phyloP scores from a whole-genome alignment of 2,888 invertebrate species.

The Spisula solida region DNA sequence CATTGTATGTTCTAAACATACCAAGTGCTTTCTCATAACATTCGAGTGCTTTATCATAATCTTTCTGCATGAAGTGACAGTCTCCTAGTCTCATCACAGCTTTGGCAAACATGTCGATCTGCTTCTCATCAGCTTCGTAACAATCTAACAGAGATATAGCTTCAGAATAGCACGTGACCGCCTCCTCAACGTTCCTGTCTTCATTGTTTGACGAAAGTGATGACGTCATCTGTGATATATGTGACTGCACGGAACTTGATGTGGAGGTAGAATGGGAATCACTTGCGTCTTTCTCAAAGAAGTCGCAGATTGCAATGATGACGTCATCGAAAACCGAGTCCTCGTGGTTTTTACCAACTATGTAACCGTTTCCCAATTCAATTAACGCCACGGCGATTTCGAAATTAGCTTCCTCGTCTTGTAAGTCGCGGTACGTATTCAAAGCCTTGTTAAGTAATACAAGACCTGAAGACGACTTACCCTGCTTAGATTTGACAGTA shows the following conservation, averaged over 20 bases:
- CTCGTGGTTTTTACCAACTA: constrained; percentile 82
- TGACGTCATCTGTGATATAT: constrained; percentile 73
- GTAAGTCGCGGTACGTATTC: constrained; percentile 80
- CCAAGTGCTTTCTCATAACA: constrained; percentile 85
- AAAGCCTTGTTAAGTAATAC: constrained; percentile 84
- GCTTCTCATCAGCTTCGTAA: constrained; percentile 75
- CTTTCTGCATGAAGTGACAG: constrained; percentile 85
- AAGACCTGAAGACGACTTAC: constrained; percentile 83
- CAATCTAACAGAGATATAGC: constrained; percentile 83
- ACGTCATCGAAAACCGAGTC: constrained; percentile 84
- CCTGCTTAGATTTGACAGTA: constrained; percentile 82
- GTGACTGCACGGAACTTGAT: constrained; percentile 69
- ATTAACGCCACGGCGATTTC: constrained; percentile 84
- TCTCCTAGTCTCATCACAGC: constrained; percentile 85
- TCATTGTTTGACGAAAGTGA: constrained; percentile 75
- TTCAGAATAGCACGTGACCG: constrained; percentile 84
- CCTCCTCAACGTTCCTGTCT: constrained; percentile 83
- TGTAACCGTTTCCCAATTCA: constrained; percentile 85
- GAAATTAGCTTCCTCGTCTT: constrained; percentile 80
- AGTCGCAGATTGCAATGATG: constrained; percentile 83
- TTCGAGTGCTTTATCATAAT: constrained; percentile 84
- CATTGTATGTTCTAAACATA: constrained; percentile 80
- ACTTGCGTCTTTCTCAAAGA: constrained; percentile 83
- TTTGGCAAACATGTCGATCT: constrained; percentile 81
- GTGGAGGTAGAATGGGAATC: constrained; percentile 78